phyloP scores from a whole-genome alignment of 2,888 invertebrate species.

The Andrena chrysosceles region DNA sequence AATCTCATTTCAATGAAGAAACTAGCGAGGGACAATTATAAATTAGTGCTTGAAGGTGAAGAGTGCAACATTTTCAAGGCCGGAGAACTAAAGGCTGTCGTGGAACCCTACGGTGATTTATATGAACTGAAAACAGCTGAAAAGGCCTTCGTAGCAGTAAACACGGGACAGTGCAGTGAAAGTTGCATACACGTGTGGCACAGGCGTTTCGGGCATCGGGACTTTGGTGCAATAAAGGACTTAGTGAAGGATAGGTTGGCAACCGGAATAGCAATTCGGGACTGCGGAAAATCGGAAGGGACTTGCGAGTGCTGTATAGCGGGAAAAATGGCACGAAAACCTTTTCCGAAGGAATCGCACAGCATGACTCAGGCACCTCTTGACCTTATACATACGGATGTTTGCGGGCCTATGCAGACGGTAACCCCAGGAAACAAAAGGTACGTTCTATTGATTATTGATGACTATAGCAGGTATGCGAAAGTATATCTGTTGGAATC shows the following conservation, averaged over 20 bases:
- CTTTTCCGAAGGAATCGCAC: conserved; percentile 13
- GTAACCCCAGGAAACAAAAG: conserved; percentile 65
- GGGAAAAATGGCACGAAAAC: neutral
- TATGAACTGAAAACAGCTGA: conserved; percentile 43
- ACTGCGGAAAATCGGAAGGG: conserved; percentile 39
- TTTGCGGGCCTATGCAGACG: conserved; percentile 76
- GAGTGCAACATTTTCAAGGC: conserved; percentile 34
- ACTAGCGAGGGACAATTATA: conserved; percentile 41
- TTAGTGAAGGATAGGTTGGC: conserved; percentile 50
- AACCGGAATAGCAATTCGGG: conserved; percentile 58
- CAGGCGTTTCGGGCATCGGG: conserved; percentile 50
- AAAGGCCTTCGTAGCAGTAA: conserved; percentile 33
- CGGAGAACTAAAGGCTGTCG: conserved; percentile 39
- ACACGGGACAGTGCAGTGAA: conserved; percentile 23
- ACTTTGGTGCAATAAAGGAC: conserved; percentile 45
- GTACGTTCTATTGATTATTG: conserved; percentile 75
- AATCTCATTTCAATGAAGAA: conserved; percentile 60
- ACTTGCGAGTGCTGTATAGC: conserved; percentile 63
- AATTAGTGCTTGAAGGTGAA: conserved; percentile 51
- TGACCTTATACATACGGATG: conserved; percentile 73
- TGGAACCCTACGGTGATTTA: conserved; percentile 34
- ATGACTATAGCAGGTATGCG: conserved; percentile 74
- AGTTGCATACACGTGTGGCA: conserved; percentile 61
- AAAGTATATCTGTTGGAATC: conserved; percentile 43
- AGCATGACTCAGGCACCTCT: conserved; percentile 29